Evolutionary conservation across 2,888 invertebrate species (phyloP).

Genomic region (Kuschelorhynchus macadamiae): DNA sequence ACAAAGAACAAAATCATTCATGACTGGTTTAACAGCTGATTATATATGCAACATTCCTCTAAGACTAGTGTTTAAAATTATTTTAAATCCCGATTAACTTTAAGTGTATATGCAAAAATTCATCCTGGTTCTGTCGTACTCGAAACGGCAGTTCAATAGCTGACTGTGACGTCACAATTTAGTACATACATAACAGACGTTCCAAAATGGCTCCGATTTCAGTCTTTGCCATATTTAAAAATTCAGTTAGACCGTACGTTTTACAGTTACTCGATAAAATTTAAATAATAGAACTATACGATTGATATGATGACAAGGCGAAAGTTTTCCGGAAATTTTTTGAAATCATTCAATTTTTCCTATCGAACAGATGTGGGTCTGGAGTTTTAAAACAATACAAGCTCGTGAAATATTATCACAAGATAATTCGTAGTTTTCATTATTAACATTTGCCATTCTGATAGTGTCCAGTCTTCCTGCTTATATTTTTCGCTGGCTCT

Average conservation of each 20-base stretch:
- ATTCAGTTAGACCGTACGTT: background rate
- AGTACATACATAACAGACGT: constrained; percentile 19
- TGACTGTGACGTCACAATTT: constrained; percentile 35
- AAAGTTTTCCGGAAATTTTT: background rate
- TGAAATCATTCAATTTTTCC: background rate
- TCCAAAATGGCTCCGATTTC: constrained; percentile 25
- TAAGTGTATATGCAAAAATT: too few species aligned
- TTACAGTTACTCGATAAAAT: background rate
- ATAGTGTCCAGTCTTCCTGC: too few species aligned
- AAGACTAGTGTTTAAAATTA: too few species aligned
- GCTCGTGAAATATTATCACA: background rate
- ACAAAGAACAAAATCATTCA: too few species aligned
- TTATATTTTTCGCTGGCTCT: too few species aligned
- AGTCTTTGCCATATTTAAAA: constrained; percentile 30
- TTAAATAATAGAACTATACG: background rate
- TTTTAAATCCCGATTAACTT: too few species aligned
- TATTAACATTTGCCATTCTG: too few species aligned
- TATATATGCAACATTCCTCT: too few species aligned
- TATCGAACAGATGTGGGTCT: too few species aligned
- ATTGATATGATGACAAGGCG: background rate
- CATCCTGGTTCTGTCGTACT: constrained; percentile 17
- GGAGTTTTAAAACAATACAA: too few species aligned
- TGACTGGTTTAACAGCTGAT: too few species aligned
- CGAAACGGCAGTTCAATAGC: constrained; percentile 39
- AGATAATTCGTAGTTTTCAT: background rate